A percentile compares a stretch with the other conserved stretches of the same genome.
Evolutionary conservation across 1,140 invertebrate genomes (phyloP).

Genomic region (Luehdorfia chinensis): DNA sequence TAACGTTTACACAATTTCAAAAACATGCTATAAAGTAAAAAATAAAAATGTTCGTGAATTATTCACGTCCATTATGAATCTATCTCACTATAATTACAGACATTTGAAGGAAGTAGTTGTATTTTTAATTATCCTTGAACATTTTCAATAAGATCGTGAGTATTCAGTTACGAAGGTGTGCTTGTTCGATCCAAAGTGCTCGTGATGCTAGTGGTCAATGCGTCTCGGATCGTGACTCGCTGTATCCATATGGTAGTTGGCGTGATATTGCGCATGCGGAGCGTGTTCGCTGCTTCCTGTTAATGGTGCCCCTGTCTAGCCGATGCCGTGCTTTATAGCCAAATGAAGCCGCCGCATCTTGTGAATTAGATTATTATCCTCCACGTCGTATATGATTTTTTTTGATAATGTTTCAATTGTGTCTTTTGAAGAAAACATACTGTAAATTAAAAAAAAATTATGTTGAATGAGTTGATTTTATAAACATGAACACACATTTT

Average conservation of each 20-base stretch:
- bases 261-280: conserved; percentile 54
- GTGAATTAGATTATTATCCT: conserved; percentile 10
- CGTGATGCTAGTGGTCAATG: not conserved
- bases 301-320: conserved; percentile 49
- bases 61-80: too few relatives aligned
- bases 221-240: conserved; percentile 30
- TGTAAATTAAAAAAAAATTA: too few relatives aligned
- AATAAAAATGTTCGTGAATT: too few relatives aligned
- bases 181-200: not conserved
- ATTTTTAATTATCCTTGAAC: not conserved
- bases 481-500: too few relatives aligned
- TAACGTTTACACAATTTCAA: too few relatives aligned
- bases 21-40: too few relatives aligned
- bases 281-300: conserved; percentile 56
- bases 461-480: too few relatives aligned
- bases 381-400: not conserved
- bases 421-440: too few relatives aligned
- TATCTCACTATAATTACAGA: too few relatives aligned
- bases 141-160: not conserved
- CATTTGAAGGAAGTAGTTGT: not conserved
- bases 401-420: not conserved
- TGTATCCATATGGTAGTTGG: conserved; percentile 24
- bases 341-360: conserved; percentile 23
- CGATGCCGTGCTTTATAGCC: conserved; percentile 26
- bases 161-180: not conserved